phyloP scores from a whole-genome alignment of 2,113 vertebrate species.

The Taxidea taxus region DNA sequence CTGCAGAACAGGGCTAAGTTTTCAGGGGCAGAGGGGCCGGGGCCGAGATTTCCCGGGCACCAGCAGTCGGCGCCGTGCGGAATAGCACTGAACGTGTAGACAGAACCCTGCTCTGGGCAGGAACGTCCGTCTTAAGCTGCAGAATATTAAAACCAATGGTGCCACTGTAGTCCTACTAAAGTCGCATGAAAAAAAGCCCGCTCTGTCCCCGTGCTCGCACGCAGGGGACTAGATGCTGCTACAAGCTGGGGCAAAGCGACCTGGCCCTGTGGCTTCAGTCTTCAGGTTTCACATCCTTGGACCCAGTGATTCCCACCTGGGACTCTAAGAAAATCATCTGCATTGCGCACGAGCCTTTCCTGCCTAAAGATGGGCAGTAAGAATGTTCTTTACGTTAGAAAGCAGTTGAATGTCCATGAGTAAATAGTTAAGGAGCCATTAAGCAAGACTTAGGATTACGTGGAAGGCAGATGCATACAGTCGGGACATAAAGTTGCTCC shows the following conservation, averaged over 20 bases:
- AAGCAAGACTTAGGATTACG: neutral
- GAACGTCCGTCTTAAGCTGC: neutral
- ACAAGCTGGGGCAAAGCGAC: neutral
- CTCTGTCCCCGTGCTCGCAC: neutral
- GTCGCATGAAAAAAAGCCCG: neutral
- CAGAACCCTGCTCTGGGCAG: neutral
- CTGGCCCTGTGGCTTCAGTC: neutral
- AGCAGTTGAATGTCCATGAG: neutral
- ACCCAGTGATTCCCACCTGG: neutral
- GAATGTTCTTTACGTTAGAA: neutral
- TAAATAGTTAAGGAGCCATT: neutral
- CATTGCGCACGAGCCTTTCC: neutral
- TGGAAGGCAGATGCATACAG: neutral
- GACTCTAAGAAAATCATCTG: neutral
- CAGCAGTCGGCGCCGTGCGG: neutral
- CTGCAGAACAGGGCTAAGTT: neutral
- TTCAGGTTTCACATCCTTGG: neutral
- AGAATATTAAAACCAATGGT: neutral
- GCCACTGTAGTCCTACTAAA: neutral
- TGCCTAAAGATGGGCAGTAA: neutral
- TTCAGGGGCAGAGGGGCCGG: neutral
- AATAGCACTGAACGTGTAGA: too few species aligned
- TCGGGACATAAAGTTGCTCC: neutral
- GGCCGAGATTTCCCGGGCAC: neutral
- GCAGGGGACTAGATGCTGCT: neutral